Percentiles rank a stretch among this genome's conserved stretches.
These are phyloP conservation scores for Simalia tracyae DNA, from an alignment of 2,797 vertebrate genomes.

Conservation along the genomic window DNA sequence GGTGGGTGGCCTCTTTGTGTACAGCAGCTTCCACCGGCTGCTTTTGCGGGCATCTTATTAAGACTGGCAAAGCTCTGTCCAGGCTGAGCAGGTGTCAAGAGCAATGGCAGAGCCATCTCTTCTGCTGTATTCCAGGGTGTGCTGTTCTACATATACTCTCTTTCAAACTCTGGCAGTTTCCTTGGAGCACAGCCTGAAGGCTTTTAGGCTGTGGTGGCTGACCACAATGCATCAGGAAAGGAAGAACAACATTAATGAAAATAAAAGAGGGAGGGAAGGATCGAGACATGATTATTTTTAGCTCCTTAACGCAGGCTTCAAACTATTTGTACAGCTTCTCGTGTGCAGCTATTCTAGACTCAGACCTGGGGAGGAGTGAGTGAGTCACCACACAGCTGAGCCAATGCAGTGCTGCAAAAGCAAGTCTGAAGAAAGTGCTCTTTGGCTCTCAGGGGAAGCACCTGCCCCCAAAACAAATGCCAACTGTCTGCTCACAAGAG, in stretches of 20 bases:
- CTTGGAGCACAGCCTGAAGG: neutral
- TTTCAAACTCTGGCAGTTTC: neutral
- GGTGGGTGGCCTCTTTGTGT: neutral
- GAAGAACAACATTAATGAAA: neutral
- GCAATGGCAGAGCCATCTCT: neutral
- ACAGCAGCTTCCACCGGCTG: neutral
- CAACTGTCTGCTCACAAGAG: neutral
- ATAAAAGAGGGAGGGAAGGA: neutral
- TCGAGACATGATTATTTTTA: constrained; percentile 73
- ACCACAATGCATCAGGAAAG: neutral
- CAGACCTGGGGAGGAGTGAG: neutral
- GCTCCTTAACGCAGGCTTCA: constrained; percentile 68
- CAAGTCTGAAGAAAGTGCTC: neutral
- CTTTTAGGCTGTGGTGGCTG: neutral
- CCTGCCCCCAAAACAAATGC: neutral
- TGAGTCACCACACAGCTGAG: constrained; percentile 68
- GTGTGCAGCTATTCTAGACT: constrained; percentile 62
- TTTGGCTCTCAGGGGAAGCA: neutral
- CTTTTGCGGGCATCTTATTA: neutral
- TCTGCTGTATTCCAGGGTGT: neutral
- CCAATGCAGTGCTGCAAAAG: neutral
- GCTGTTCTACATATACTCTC: neutral
- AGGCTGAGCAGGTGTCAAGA: neutral
- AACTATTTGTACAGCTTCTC: constrained; percentile 75
- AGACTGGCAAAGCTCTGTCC: neutral